Evolutionary conservation across 2,888 invertebrate genomes (phyloP).

Genomic region (Caenorhabditis zanzibari): DNA sequence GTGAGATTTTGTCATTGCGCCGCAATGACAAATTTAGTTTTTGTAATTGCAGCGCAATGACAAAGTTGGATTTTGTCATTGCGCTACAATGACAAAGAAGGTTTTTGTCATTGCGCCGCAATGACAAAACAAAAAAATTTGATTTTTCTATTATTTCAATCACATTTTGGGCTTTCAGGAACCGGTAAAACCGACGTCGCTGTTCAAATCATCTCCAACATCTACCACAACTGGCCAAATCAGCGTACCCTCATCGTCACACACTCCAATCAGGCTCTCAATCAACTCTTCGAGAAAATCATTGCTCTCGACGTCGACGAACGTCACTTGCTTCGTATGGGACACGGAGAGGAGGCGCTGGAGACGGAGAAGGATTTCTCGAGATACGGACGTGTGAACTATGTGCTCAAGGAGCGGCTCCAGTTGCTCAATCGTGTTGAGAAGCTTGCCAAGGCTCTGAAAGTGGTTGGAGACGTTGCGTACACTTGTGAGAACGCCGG

Average conservation of each 20-base stretch:
- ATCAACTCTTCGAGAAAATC: conserved; percentile 99
- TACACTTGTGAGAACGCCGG: conserved; percentile 99
- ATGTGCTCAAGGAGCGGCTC: conserved; percentile 94
- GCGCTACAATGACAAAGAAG: no score
- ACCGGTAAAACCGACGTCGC: conserved; percentile 98
- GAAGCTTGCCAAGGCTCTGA: conserved; percentile 91
- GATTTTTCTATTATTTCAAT: no score
- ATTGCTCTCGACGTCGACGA: conserved; percentile 98
- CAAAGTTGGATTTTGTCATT: no score
- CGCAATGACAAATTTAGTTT: no score
- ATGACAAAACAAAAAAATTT: no score
- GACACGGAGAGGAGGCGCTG: conserved; percentile 98
- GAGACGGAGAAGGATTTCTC: conserved; percentile 99
- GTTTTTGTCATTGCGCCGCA: no score
- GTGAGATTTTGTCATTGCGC: no score
- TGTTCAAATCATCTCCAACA: conserved; percentile 98
- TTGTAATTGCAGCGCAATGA: no score
- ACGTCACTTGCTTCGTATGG: conserved; percentile 95
- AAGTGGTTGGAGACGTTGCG: conserved; percentile 92
- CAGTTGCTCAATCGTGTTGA: conserved; percentile 91
- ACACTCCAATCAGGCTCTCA: conserved; percentile 96
- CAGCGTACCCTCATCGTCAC: conserved; percentile 98
- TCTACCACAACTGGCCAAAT: conserved; percentile 99
- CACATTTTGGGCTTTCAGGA: conserved; percentile 84
- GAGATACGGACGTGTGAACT: conserved; percentile 98